Conservation (phyloP, 2,113 vertebrate genomes). For the Chloropsis cyanopogon region DNA sequence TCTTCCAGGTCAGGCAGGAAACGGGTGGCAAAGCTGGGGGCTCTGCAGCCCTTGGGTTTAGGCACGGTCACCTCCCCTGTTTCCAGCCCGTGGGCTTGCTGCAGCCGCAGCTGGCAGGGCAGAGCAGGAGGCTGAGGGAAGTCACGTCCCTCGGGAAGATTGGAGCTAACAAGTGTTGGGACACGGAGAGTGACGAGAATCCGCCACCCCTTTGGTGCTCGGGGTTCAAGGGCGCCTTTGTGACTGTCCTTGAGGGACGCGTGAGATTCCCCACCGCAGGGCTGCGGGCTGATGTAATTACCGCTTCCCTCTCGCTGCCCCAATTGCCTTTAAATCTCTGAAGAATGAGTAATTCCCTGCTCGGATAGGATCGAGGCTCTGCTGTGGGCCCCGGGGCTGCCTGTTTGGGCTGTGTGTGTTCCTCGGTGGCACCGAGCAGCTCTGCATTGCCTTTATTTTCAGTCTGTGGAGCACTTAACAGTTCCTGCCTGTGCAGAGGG, state of each 20-base stretch:
- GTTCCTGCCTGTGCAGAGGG: not conserved
- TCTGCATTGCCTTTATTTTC: not conserved
- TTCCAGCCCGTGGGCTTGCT: not conserved
- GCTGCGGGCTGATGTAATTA: not conserved
- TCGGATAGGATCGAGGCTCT: not conserved
- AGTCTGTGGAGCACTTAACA: fast-evolving
- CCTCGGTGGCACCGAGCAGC: not conserved
- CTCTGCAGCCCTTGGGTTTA: not conserved
- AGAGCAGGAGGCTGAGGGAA: not conserved
- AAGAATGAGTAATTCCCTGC: slow-evolving; percentile 37
- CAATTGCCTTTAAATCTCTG: not conserved
- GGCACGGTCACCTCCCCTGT: fast-evolving
- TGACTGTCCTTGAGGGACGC: not conserved
- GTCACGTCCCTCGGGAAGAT: not conserved
- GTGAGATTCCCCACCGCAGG: not conserved
- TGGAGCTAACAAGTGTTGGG: not conserved
- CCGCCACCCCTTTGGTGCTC: not conserved
- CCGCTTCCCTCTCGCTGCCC: not conserved
- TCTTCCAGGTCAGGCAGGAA: slow-evolving; percentile 59
- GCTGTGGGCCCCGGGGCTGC: not conserved
- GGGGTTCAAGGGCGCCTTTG: not conserved
- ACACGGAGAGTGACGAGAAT: fast-evolving
- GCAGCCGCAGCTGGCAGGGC: not conserved
- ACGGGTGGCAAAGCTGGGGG: not conserved
- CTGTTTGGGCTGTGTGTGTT: not conserved